Evolutionary conservation across 2,888 invertebrate species (phyloP).

Genomic region (Brachyopa scutellaris): DNA sequence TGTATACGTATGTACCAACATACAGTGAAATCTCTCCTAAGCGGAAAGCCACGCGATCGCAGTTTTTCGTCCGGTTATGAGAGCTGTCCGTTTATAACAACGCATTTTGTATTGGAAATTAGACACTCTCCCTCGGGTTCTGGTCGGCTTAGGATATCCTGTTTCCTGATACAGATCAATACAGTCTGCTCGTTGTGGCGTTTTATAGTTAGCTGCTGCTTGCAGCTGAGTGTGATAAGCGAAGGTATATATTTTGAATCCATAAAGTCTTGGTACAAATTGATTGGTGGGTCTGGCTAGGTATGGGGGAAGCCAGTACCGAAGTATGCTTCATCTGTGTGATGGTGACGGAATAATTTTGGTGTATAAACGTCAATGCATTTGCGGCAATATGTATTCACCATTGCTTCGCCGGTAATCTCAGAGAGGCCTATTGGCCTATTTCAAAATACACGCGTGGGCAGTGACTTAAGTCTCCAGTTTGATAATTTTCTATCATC

Average conservation of each 20-base stretch:
- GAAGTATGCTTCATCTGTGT: constrained; percentile 99
- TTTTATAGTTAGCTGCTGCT: constrained; percentile 95
- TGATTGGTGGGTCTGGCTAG: constrained; percentile 98
- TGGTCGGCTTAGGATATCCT: constrained; percentile 80
- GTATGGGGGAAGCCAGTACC: constrained; percentile 99
- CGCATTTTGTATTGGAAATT: too few species aligned
- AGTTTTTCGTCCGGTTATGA: too few species aligned
- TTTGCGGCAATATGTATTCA: constrained; percentile 99
- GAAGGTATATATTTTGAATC: constrained; percentile 99
- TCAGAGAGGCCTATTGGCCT: constrained; percentile 99
- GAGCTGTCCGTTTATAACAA: too few species aligned
- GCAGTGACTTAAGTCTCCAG: constrained; percentile 99
- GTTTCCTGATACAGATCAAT: constrained; percentile 81
- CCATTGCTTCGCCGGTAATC: constrained; percentile 99
- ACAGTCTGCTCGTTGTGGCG: constrained; percentile 89
- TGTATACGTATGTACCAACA: too few species aligned
- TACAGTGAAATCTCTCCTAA: too few species aligned
- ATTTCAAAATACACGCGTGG: constrained; percentile 99
- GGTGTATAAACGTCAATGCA: constrained; percentile 99
- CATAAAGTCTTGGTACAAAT: constrained; percentile 99
- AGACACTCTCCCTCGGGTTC: constrained; percentile 80
- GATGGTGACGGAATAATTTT: constrained; percentile 98
- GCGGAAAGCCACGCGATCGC: too few species aligned
- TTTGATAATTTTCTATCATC: constrained; percentile 99
- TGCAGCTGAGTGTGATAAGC: constrained; percentile 99